Conservation (phyloP, 2,113 vertebrate genomes). For the Talpa occidentalis region DNA sequence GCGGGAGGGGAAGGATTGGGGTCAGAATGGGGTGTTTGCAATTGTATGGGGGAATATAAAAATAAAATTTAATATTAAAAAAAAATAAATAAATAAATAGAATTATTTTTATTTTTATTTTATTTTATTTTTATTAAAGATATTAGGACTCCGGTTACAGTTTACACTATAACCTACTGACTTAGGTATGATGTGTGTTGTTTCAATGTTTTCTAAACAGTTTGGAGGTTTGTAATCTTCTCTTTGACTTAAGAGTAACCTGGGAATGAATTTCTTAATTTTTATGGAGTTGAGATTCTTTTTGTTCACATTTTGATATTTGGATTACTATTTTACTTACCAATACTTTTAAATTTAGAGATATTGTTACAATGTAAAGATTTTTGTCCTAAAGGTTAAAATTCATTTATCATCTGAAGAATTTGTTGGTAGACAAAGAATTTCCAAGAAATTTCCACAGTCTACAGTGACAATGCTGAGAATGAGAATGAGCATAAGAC, state of each 20-base stretch:
- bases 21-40: no score
- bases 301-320: neutral
- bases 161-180: neutral
- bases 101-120: neutral
- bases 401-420: neutral
- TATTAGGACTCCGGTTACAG: neutral
- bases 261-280: neutral
- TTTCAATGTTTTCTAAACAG: neutral
- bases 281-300: neutral
- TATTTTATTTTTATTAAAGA: neutral
- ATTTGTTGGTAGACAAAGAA: neutral
- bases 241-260: neutral
- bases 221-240: neutral
- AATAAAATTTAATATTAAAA: no score
- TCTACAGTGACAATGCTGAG: neutral
- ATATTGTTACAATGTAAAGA: neutral
- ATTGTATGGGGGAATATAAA: no score
- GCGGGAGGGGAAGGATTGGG: no score
- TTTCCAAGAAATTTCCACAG: neutral
- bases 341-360: neutral
- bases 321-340: neutral
- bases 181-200: neutral
- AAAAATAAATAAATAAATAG: no score
- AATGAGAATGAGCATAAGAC: neutral
- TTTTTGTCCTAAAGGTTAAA: neutral